These are phyloP conservation scores for Passerculus sandwichensis DNA, from an alignment of 2,797 vertebrate species.

Conservation along the genomic window DNA sequence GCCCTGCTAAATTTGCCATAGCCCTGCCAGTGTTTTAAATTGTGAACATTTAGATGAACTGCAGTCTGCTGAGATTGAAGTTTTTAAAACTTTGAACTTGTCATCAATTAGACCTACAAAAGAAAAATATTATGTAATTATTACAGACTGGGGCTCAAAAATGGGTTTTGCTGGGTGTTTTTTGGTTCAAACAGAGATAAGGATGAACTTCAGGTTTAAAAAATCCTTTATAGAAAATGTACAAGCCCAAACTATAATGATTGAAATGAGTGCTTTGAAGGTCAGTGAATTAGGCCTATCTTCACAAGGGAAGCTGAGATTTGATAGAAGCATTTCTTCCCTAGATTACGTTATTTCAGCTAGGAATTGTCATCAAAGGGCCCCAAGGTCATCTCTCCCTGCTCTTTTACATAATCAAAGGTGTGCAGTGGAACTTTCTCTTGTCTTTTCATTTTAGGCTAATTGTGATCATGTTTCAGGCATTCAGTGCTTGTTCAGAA, in stretches of 20 bases:
- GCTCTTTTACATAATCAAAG: neutral
- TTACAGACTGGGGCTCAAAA: neutral
- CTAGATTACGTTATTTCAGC: neutral
- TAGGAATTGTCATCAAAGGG: neutral
- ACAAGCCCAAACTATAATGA: neutral
- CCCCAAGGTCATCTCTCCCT: neutral
- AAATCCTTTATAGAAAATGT: neutral
- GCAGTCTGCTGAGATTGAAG: neutral
- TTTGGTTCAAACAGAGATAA: neutral
- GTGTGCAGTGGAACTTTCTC: neutral
- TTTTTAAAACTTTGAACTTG: neutral
- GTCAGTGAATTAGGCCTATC: constrained; percentile 13
- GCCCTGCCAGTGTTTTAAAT: neutral
- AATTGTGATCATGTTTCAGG: neutral
- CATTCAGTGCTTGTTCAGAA: neutral
- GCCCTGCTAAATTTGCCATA: neutral
- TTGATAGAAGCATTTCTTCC: neutral
- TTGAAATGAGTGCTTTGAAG: constrained; percentile 4
- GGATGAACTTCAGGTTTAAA: neutral
- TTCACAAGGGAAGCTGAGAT: neutral
- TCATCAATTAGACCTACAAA: neutral
- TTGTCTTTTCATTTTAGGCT: neutral
- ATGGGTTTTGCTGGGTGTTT: fast-evolving
- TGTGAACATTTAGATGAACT: neutral
- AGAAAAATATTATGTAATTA: neutral